Evolutionary conservation across 37 sponge, comb jelly and placozoan species (phyloP), one percentile per base, ranked within the genome.

Genomic region (Petrosia ficiformis): DNA sequence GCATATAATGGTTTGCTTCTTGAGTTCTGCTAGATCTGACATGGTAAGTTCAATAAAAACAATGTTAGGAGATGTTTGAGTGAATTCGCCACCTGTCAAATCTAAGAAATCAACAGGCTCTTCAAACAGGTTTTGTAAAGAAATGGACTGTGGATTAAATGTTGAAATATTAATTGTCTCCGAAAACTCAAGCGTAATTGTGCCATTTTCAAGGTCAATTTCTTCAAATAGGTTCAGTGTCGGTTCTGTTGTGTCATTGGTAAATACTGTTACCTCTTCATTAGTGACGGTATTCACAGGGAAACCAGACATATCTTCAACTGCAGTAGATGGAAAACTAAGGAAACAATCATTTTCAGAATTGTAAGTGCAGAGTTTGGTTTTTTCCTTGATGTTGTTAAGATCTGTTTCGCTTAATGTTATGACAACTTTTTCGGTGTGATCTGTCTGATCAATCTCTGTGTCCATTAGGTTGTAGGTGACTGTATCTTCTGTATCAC

Each of bases 121-220:
- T 30, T 89, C 85, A 88, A 95, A 92, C 57, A 92, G 71, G 30
- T 76, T 87, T 65, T 92, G 89, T 24, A 95, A 70, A 5, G 81
- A 83, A 68, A 95, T 86, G 42, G 61, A 71, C 36, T 58, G 25
- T 37, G 84, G 82, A 10, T 63, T 66, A 52, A 95, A 59, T 0
- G 89, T 76, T 10, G 81, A 37, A 29, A 82, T 68, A 48, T 88
- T 77, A 39, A 95, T 44, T 0, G 86, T 61, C 67, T 95, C 96
- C 40, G 80, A 72, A 67, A 95, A 95, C 28, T 71, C 74, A 44
- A 95, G 76, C 3, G 59, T 78, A 16, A 91, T 42, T 39, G 71
- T 52, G 40, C 93, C 96, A 67, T 77, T 91, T 58, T 86, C 59
- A 22, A 95, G 87, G 44, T 95, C 72, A 38, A 95, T 85, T 39